Base-by-base conservation (phyloP, 2,797 vertebrate species). In the Austrolebias charrua region DNA sequence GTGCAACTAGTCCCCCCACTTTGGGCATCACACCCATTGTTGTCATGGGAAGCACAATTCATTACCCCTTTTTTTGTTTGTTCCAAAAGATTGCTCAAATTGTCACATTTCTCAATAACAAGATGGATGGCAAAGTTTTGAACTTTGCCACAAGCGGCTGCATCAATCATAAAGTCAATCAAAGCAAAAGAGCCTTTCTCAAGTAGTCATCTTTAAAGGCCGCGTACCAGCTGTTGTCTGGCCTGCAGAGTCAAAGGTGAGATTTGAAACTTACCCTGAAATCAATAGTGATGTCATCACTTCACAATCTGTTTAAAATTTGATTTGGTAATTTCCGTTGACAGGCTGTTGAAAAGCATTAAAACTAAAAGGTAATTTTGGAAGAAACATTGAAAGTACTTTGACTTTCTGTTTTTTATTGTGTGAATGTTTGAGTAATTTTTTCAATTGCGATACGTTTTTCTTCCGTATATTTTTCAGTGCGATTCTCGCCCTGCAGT, bases 91-190 rank as follows among this genome's bases (percentile, higher is more conserved):
- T 72, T 13, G 49, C 67, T 65, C 65, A 78, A 52, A 49, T 42
- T 75, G 72, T 78, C 80, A 58, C 54, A 73, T 66, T 73, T 80
- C 56, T 69, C 52, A 0, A 52, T 69, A 60, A 15, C 18, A 73
- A 79, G 82, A 85, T 81, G 73, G 82, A 82, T 83, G 71, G 46
- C 13, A 19, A 57, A 42, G 63, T 58, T 74, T 68, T 85, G 79
- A 82, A 79, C 80, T 76, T 65, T 81, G 83, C 73, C 74, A 74
- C 19, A 14, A 75, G 48, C 63, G 71, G 70, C 63, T 72, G 15
- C 76, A 88, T 87, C 81, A 82, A 76, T 88, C 85, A 83, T 42
- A 52, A 13, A 69, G 83, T 82, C 78, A 72, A 50, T 75, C 71
- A 49, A 52, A 62, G 71, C 43, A 13, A 68, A 64, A 29, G 12